phyloP scores from a whole-genome alignment of 2,888 invertebrate species.

The Eurytoma californica region DNA sequence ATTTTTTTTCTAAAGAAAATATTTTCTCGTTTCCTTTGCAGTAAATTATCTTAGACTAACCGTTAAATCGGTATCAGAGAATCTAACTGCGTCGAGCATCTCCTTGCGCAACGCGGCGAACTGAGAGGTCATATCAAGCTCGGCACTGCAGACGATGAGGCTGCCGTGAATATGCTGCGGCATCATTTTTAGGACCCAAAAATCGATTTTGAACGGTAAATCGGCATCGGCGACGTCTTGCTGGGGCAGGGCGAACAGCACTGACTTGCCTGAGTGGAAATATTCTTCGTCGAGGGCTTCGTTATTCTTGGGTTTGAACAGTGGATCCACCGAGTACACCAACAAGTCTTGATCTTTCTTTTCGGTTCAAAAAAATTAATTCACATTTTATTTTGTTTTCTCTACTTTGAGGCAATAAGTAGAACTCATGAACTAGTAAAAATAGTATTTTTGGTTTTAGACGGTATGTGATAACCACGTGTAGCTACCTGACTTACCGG shows the following conservation, averaged over 20 bases:
- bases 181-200: constrained; percentile 78
- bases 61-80: neutral
- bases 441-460: neutral
- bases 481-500: too few relatives aligned
- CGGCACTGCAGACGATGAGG: constrained; percentile 78
- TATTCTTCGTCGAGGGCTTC: constrained; percentile 65
- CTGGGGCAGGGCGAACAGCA: constrained; percentile 80
- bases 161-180: constrained; percentile 79
- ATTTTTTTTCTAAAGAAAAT: too few relatives aligned
- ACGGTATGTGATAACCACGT: too few relatives aligned
- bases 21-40: too few relatives aligned
- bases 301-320: constrained; percentile 70
- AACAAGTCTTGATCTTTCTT: constrained; percentile 74
- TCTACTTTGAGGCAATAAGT: neutral
- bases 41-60: too few relatives aligned
- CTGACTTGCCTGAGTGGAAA: constrained; percentile 81
- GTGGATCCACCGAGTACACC: constrained; percentile 66
- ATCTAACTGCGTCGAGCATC: constrained; percentile 27
- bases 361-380: neutral
- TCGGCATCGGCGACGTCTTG: constrained; percentile 76
- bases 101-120: constrained; percentile 79
- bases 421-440: neutral
- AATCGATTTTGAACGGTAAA: constrained; percentile 77
- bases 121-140: constrained; percentile 80
- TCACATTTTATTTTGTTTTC: neutral